phyloP scores from a whole-genome alignment of 2,888 invertebrate genomes.

The Drosophila greeni region DNA sequence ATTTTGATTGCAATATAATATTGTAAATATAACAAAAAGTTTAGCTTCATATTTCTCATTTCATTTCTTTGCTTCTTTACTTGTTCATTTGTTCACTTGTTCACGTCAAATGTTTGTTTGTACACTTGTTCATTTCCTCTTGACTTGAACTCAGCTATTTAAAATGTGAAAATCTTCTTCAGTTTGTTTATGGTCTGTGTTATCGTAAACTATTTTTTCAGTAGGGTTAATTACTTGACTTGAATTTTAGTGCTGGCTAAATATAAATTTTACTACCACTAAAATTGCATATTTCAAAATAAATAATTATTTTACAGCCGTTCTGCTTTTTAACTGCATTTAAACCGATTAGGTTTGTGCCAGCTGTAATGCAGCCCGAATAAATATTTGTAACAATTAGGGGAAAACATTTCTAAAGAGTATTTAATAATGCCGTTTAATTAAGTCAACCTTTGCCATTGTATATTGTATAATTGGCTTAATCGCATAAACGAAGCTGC shows the following conservation, averaged over 20 bases:
- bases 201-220: background rate
- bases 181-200: background rate
- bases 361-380: background rate
- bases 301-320: background rate
- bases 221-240: slow-evolving; percentile 1
- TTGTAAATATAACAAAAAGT: background rate
- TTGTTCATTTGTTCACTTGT: too few relatives aligned
- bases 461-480: slow-evolving; percentile 29
- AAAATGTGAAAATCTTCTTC: background rate
- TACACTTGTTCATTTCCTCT: background rate
- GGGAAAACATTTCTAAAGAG: background rate
- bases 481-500: slow-evolving; percentile 46
- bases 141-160: background rate
- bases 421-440: slow-evolving; percentile 22
- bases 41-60: background rate
- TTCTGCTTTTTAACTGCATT: background rate
- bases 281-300: background rate
- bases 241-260: background rate
- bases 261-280: background rate
- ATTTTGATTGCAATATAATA: background rate
- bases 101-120: too few relatives aligned
- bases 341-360: too few relatives aligned
- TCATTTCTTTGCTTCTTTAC: too few relatives aligned
- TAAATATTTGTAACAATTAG: background rate
- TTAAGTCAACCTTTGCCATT: slow-evolving; percentile 28